These are phyloP conservation scores for Karalla daura DNA, from an alignment of 2,797 vertebrate species.

Conservation along the genomic window DNA sequence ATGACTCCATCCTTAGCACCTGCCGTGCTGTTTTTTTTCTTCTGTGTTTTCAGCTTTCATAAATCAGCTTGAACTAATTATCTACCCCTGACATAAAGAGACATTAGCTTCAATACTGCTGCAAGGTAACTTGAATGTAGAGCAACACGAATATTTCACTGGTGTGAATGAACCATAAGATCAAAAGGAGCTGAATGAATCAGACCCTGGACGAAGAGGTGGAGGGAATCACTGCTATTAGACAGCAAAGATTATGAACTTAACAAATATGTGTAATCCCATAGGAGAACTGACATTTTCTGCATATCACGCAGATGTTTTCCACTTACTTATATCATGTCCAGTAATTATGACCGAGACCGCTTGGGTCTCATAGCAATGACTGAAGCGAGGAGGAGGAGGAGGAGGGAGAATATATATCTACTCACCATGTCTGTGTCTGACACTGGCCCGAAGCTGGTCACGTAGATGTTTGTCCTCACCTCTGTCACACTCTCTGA, in stretches of 20 bases:
- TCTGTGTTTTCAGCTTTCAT: neutral
- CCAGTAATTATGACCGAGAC: too few relatives aligned
- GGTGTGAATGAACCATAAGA: neutral
- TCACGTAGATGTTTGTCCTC: conserved; percentile 98
- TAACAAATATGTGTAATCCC: neutral
- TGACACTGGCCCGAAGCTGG: conserved; percentile 97
- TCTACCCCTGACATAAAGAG: neutral
- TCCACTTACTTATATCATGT: conserved; percentile 1
- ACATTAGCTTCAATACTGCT: neutral
- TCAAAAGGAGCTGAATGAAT: neutral
- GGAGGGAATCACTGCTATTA: neutral
- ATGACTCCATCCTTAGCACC: neutral
- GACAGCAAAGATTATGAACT: neutral
- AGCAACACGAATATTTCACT: neutral
- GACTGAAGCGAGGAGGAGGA: neutral
- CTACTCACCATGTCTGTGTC: conserved; percentile 98
- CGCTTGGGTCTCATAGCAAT: conserved; percentile 16
- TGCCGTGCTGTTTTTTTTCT: neutral
- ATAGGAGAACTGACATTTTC: neutral
- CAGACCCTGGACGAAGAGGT: neutral
- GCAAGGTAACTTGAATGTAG: neutral
- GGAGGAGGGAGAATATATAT: neutral
- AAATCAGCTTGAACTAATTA: neutral
- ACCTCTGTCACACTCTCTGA: conserved; percentile 97
- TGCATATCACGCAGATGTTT: conserved; percentile 3